Evolutionary conservation across 2,113 vertebrate species (phyloP).

Genomic region (Boulengeromyrus knoepffleri): DNA sequence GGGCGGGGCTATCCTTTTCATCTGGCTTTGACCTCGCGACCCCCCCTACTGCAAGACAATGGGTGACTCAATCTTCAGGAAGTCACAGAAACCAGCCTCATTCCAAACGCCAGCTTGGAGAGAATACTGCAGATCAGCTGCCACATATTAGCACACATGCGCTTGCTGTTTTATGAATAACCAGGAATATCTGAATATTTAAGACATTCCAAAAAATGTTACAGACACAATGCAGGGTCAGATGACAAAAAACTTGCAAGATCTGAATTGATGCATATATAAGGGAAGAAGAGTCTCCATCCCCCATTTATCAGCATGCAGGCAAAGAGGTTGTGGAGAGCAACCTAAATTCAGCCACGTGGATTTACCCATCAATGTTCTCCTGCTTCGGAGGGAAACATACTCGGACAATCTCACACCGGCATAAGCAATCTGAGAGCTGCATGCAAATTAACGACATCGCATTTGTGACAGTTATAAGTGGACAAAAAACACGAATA

Average conservation of each 20-base stretch:
- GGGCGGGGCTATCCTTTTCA: neutral
- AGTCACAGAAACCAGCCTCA: neutral
- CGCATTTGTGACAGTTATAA: neutral
- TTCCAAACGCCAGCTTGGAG: neutral
- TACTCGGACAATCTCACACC: neutral
- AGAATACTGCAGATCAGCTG: neutral
- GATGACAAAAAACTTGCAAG: slow-evolving; percentile 17
- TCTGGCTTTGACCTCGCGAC: neutral
- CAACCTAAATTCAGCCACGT: neutral
- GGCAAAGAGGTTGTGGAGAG: neutral
- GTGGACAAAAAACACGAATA: neutral
- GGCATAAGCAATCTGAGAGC: neutral
- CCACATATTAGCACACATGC: neutral
- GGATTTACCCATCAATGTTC: neutral
- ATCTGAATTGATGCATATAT: neutral
- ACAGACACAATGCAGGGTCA: neutral
- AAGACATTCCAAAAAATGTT: neutral
- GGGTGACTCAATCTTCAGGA: neutral
- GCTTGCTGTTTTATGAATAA: neutral
- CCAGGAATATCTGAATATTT: neutral
- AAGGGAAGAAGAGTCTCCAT: neutral
- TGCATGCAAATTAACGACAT: neutral
- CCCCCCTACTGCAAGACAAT: neutral
- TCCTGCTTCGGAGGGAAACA: neutral
- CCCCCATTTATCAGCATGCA: neutral